Evolutionary conservation across 1,140 invertebrate genomes (phyloP).

Genomic region (Campoletis sonorensis): DNA sequence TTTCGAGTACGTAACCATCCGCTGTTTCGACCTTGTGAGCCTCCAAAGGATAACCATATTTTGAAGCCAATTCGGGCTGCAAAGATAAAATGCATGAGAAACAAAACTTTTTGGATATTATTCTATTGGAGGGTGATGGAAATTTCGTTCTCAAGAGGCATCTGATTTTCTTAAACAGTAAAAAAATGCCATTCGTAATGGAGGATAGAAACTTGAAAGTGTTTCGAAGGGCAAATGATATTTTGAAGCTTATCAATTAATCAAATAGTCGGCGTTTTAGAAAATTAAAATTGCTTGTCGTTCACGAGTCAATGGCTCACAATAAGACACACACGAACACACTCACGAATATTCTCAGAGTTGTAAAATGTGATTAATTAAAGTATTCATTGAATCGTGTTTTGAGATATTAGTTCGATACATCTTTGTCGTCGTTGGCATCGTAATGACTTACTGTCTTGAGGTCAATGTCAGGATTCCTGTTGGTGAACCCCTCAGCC

Average conservation of each 20-base stretch:
- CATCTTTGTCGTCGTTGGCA: background rate
- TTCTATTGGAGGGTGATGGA: background rate
- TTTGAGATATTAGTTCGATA: background rate
- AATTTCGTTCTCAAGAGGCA: background rate
- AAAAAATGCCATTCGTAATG: too few species aligned
- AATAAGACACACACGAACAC: background rate
- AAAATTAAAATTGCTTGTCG: background rate
- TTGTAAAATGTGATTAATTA: background rate
- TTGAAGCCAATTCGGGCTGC: conserved; percentile 76
- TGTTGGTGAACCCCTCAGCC: conserved; percentile 55
- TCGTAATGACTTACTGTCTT: conserved; percentile 63
- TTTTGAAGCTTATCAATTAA: background rate
- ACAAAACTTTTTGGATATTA: background rate
- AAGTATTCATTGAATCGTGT: background rate
- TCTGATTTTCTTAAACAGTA: too few species aligned
- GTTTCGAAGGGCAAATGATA: background rate
- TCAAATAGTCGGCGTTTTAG: too few species aligned
- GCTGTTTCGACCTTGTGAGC: conserved; percentile 80
- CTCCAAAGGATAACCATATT: conserved; percentile 78
- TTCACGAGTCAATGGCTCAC: background rate
- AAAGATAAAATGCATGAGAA: background rate
- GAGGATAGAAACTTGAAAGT: too few species aligned
- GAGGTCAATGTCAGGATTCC: conserved; percentile 66
- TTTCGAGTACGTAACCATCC: conserved; percentile 83
- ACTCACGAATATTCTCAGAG: background rate